Evolutionary conservation across 92 coral and sea anemone species (phyloP), one percentile per base, ranked within the genome.

Genomic region (Epizoanthus illoricatus): DNA sequence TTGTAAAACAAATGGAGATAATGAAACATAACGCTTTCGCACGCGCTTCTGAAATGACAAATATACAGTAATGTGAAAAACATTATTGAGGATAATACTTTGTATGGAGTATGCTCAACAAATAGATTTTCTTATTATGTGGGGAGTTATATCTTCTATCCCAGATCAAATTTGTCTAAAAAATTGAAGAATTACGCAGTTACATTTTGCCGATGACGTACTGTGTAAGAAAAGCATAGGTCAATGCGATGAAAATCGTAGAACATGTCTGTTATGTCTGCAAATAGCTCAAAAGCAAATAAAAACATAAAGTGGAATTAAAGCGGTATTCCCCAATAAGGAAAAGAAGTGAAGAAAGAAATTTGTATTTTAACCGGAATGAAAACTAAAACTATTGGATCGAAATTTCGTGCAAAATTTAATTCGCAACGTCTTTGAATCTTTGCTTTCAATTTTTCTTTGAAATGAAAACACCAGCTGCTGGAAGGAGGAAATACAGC

Each of bases 391-490:
- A 24, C 60, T 76, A 11, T 20, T 13, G 56, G 12, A 11, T 78
- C 21, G 71, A 58, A 62, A 62, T 62, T 63, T 78, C 15, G 43
- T 42, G 82, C 41, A 45, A 64, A 62, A 78, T 78, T 13, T 40
- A 43, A 64, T 23, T 63, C 49, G 59, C 19, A 57, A 23, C 43
- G 64, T 16, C 58, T 21, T 64, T 18, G 7, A 63, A 78, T 64
- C n/a, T 63, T 66, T 19, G 60, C 52, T 24, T 28, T 63, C 20
- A 45, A 13, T 78, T 78, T 41, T 63, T 78, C 15, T 63, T 78
- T 62, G 8, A 21, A 62, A 63, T 21, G 15, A 63, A 62, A 78
- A 40, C 72, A 43, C 71, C 82, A 62, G 82, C 71, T 78, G 71
- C 49, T 63, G n/a, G 19, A 15, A 76, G 63, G 36, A 39, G 36